Conservation (phyloP, 2,888 invertebrate genomes). For the Xestia ashworthii region DNA sequence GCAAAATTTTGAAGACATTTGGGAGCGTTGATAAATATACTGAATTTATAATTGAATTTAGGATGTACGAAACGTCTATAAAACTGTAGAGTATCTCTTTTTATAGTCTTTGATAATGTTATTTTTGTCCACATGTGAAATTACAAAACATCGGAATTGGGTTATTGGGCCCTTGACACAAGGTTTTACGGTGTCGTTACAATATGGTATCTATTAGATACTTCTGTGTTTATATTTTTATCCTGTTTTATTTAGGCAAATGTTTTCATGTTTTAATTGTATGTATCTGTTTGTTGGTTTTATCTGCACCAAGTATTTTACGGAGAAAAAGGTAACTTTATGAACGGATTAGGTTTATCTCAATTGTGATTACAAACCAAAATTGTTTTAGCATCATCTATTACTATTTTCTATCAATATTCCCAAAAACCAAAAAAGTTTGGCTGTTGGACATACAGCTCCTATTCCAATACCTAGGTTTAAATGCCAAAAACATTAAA, state of each 20-base stretch:
- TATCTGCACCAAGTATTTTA: neutral
- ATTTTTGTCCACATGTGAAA: conserved; percentile 70
- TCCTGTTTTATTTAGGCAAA: neutral
- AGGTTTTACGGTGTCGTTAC: conserved; percentile 59
- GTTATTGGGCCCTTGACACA: conserved; percentile 83
- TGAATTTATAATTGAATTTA: neutral
- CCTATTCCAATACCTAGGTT: neutral
- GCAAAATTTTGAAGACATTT: neutral
- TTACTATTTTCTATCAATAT: neutral
- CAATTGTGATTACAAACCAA: neutral
- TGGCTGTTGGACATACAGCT: neutral
- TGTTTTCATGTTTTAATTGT: neutral
- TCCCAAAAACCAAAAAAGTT: neutral
- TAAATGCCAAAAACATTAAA: conserved; percentile 26
- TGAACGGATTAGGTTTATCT: conserved; percentile 24
- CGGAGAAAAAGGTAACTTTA: neutral
- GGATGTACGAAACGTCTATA: neutral
- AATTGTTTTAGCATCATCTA: neutral
- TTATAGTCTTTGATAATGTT: conserved; percentile 50
- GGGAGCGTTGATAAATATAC: neutral
- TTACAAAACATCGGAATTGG: conserved; percentile 77
- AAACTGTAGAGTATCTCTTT: conserved; percentile 13
- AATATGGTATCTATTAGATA: conserved; percentile 24
- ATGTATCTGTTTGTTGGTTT: neutral
- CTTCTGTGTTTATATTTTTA: conserved; percentile 1